Conservation (phyloP, 2,797 vertebrate species). For the Myoxocephalus aenaeus region DNA sequence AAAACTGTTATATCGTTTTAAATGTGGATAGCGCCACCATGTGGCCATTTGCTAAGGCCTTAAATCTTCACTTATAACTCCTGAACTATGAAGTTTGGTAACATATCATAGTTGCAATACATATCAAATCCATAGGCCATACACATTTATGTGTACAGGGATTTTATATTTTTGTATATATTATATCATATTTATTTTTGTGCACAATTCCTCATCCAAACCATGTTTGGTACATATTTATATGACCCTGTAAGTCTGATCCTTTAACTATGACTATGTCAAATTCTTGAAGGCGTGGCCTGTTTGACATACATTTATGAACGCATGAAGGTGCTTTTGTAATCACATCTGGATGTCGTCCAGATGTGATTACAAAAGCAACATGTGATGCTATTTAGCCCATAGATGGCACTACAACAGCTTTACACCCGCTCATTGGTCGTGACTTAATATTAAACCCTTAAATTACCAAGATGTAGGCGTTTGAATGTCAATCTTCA, state of each 20-base stretch:
- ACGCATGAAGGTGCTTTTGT: not conserved
- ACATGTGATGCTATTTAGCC: not conserved
- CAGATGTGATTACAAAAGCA: too few relatives aligned
- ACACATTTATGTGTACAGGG: not conserved
- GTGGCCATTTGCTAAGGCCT: slow-evolving; percentile 35
- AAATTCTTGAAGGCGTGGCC: not conserved
- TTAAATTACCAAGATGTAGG: not conserved
- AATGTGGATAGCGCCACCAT: slow-evolving; percentile 32
- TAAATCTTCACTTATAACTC: not conserved
- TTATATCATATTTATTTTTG: not conserved
- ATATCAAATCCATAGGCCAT: not conserved
- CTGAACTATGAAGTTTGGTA: not conserved
- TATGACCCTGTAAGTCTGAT: not conserved
- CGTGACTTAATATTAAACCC: not conserved
- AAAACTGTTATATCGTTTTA: not conserved
- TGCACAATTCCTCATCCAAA: not conserved
- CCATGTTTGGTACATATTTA: not conserved
- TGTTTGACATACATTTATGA: not conserved
- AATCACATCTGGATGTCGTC: not conserved
- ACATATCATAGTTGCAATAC: not conserved
- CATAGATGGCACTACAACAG: not conserved
- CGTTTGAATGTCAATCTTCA: not conserved
- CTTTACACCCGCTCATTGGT: not conserved
- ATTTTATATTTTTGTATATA: not conserved
- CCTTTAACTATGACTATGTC: not conserved